Conservation (phyloP, 2,113 vertebrate species). For the Oreocharis arfaki region DNA sequence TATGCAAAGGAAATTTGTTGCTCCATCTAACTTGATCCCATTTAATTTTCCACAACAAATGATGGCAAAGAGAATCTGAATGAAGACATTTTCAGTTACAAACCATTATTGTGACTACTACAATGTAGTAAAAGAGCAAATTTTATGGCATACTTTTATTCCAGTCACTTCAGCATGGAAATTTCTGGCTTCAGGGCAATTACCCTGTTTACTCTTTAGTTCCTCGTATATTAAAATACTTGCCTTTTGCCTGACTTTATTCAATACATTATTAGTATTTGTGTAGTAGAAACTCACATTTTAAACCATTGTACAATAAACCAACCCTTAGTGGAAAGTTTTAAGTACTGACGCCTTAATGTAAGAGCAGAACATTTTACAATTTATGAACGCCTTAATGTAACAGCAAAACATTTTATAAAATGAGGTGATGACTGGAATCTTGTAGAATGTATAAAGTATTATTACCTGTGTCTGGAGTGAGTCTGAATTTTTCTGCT, state of each 20-base stretch:
- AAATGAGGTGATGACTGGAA: background rate
- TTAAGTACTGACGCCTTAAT: background rate
- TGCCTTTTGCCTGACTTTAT: background rate
- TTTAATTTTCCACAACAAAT: background rate
- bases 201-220: background rate
- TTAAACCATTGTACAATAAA: background rate
- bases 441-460: background rate
- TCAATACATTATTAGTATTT: background rate
- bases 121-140: background rate
- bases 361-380: background rate
- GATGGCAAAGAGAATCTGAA: background rate
- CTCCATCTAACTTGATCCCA: background rate
- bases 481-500: constrained; percentile 86
- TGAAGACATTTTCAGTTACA: background rate
- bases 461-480: constrained; percentile 86
- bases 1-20: background rate
- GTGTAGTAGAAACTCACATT: background rate
- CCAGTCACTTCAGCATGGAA: background rate
- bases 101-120: background rate
- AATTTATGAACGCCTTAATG: background rate
- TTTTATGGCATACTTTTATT: background rate
- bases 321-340: background rate
- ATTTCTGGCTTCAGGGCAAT: background rate
- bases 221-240: background rate
- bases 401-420: background rate